Percentiles rank a stretch among this genome's conserved stretches.
These are phyloP conservation scores for Rhynchophorus ferrugineus DNA, from an alignment of 1,140 invertebrate species.

Conservation along the genomic window DNA sequence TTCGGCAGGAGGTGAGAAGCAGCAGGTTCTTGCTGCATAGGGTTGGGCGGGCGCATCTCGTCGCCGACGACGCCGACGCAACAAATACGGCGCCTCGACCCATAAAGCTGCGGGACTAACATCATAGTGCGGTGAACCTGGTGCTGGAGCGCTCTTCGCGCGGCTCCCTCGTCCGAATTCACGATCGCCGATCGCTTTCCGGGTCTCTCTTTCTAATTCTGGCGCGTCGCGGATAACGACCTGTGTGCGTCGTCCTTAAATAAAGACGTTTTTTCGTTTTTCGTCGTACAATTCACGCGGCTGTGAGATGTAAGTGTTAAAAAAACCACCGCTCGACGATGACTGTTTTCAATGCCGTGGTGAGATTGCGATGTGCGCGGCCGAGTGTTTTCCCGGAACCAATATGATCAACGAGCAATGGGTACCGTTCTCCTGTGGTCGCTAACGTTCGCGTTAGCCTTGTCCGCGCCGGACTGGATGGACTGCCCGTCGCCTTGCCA, in stretches of 20 bases:
- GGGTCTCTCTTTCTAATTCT: not conserved
- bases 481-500: conserved; percentile 72
- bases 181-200: not conserved
- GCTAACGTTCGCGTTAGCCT: conserved; percentile 38
- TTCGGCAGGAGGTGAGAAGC: conserved; percentile 28
- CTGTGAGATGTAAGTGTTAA: too few relatives aligned
- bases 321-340: not conserved
- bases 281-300: too few relatives aligned
- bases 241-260: too few relatives aligned
- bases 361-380: conserved; percentile 15
- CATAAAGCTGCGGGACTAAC: conserved; percentile 38
- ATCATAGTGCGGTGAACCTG: conserved; percentile 41
- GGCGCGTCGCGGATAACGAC: conserved; percentile 2
- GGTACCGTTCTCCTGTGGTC: conserved; percentile 32
- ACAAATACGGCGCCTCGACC: conserved; percentile 38
- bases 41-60: conserved; percentile 34
- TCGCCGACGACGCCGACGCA: conserved; percentile 39
- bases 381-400: conserved; percentile 16
- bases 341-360: conserved; percentile 7
- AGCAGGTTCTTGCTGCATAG: conserved; percentile 36
- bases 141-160: conserved; percentile 20
- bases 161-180: not conserved
- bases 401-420: conserved; percentile 36
- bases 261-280: too few relatives aligned
- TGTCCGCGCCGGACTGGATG: conserved; percentile 65